These are phyloP conservation scores for Hippopotamus amphibius DNA, from an alignment of 2,113 vertebrate species.

Conservation along the genomic window DNA sequence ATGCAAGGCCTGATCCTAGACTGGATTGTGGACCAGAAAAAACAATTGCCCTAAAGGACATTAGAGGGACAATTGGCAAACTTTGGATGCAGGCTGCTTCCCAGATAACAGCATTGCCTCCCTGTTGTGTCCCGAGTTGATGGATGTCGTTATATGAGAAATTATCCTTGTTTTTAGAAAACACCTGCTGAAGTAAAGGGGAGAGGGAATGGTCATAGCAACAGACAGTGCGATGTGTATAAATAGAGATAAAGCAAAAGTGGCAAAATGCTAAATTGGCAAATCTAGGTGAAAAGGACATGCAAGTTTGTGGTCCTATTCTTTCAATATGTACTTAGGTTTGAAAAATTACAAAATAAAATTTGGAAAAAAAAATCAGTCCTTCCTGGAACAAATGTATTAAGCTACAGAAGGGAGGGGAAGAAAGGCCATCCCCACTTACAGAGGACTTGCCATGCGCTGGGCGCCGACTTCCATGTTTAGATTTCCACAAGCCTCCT, in stretches of 20 bases:
- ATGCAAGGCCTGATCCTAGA: neutral
- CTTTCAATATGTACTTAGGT: neutral
- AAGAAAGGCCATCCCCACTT: neutral
- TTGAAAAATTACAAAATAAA: neutral
- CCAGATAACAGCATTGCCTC: too few relatives aligned
- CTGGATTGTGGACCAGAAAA: neutral
- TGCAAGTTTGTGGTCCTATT: neutral
- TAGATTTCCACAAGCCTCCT: neutral
- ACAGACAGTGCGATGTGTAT: accelerated
- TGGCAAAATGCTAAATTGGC: too few relatives aligned
- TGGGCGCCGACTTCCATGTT: neutral
- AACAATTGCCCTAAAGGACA: neutral
- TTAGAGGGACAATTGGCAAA: neutral
- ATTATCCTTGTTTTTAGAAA: neutral
- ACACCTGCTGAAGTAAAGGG: neutral
- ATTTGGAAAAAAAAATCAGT: neutral
- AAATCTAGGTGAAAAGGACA: neutral
- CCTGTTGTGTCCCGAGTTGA: neutral
- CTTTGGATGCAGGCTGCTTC: too few relatives aligned
- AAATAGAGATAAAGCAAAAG: neutral
- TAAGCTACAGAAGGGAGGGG: neutral
- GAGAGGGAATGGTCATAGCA: neutral
- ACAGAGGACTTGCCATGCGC: neutral
- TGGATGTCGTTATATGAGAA: neutral
- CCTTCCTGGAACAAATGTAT: neutral